Percentiles rank a stretch among this genome's conserved stretches.
Conservation (phyloP, 2,797 vertebrate genomes). For the Scolopax rusticola region DNA sequence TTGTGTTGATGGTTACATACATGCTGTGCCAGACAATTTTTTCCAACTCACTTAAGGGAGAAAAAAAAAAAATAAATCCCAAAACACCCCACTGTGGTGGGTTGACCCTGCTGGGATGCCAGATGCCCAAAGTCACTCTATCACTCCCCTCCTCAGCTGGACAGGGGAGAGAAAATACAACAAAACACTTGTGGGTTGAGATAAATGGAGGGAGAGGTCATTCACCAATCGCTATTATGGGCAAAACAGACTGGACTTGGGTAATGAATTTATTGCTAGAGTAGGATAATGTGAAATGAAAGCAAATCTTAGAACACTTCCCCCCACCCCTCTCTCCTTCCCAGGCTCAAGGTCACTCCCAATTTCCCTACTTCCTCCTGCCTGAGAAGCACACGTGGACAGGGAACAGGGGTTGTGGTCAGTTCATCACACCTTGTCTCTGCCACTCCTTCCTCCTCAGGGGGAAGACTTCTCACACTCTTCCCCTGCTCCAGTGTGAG, state of each 20-base stretch:
- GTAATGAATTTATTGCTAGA: not conserved
- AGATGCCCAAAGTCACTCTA: not conserved
- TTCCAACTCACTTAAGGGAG: not conserved
- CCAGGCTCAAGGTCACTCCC: not conserved
- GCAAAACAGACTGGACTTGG: not conserved
- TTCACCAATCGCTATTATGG: not conserved
- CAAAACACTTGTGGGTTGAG: not conserved
- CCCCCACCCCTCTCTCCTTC: not conserved
- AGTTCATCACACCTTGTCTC: not conserved
- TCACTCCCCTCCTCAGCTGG: not conserved
- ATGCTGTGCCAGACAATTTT: not conserved
- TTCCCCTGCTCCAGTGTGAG: not conserved
- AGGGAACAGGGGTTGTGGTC: not conserved
- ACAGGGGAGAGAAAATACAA: not conserved
- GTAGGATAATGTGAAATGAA: not conserved
- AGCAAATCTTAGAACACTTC: not conserved
- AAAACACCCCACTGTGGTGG: not conserved
- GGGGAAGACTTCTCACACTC: not conserved
- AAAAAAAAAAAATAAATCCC: too few relatives aligned
- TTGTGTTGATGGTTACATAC: not conserved
- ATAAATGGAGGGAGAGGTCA: not conserved
- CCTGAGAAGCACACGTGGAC: fast-evolving
- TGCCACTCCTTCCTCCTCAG: not conserved
- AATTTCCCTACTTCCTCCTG: not conserved
- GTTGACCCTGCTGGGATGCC: not conserved